Percentiles rank a stretch among this genome's conserved stretches.
phyloP scores from a whole-genome alignment of 2,113 vertebrate species.

The Ariopsis seemanni region DNA sequence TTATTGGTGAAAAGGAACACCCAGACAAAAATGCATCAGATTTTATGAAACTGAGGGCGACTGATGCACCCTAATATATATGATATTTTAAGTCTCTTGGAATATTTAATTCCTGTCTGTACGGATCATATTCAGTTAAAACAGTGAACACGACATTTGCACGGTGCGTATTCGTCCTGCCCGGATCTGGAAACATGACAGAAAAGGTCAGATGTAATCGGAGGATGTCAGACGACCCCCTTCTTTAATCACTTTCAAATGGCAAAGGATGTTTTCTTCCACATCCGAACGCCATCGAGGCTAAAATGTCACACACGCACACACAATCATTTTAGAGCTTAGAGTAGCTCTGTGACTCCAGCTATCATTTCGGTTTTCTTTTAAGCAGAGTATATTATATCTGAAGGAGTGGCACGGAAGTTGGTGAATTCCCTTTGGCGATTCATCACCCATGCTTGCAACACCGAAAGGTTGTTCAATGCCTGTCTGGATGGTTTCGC shows the following conservation, averaged over 20 bases:
- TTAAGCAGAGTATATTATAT: not conserved
- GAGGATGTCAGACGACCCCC: slow-evolving; percentile 38
- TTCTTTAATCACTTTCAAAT: slow-evolving; percentile 46
- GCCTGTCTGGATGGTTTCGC: not conserved
- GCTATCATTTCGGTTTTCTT: not conserved
- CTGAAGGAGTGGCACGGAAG: not conserved
- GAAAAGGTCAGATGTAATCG: slow-evolving; percentile 56
- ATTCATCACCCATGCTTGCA: not conserved
- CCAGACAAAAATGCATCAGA: too few relatives aligned
- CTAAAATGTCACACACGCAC: not conserved
- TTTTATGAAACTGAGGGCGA: too few relatives aligned
- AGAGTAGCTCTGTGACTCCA: not conserved
- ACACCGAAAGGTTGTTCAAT: not conserved
- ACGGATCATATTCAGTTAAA: not conserved
- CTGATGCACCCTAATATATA: not conserved
- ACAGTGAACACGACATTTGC: not conserved
- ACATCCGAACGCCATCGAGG: slow-evolving; percentile 9
- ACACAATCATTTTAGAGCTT: not conserved
- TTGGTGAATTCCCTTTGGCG: not conserved
- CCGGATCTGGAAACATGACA: not conserved
- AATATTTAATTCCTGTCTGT: not conserved
- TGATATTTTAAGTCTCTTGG: not conserved
- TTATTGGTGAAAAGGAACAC: too few relatives aligned
- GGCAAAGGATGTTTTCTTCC: slow-evolving; percentile 49
- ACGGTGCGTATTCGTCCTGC: not conserved